These are phyloP conservation scores for Halictus rubicundus DNA, from an alignment of 1,140 invertebrate genomes.

Conservation along the genomic window DNA sequence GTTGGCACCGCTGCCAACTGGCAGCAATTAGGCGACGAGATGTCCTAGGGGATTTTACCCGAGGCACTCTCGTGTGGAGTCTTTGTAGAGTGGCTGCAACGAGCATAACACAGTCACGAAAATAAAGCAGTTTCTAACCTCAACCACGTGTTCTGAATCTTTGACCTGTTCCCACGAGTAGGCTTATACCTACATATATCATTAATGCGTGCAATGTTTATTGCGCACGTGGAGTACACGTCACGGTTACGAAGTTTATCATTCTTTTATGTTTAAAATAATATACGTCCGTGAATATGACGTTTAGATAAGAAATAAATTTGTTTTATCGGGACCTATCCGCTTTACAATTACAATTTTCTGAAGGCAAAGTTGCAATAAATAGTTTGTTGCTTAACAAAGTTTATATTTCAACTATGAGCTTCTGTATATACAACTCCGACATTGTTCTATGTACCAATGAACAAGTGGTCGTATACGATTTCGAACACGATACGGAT, in stretches of 20 bases:
- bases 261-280: background rate
- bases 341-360: background rate
- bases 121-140: no score
- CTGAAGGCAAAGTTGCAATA: background rate
- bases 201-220: background rate
- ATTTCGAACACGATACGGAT: slow-evolving; percentile 57
- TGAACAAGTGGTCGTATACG: slow-evolving; percentile 70
- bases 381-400: background rate
- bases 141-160: no score
- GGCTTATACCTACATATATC: no score
- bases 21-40: no score
- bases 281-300: background rate
- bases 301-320: background rate
- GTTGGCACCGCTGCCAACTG: no score
- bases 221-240: background rate
- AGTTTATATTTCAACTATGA: slow-evolving; percentile 65
- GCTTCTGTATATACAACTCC: slow-evolving; percentile 69
- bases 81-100: no score
- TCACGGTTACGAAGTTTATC: background rate
- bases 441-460: slow-evolving; percentile 70
- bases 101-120: no score
- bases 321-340: background rate
- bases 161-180: no score
- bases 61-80: no score
- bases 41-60: no score